These are phyloP conservation scores for Chaetodon trifascialis DNA, from an alignment of 2,113 vertebrate genomes.

Conservation along the genomic window DNA sequence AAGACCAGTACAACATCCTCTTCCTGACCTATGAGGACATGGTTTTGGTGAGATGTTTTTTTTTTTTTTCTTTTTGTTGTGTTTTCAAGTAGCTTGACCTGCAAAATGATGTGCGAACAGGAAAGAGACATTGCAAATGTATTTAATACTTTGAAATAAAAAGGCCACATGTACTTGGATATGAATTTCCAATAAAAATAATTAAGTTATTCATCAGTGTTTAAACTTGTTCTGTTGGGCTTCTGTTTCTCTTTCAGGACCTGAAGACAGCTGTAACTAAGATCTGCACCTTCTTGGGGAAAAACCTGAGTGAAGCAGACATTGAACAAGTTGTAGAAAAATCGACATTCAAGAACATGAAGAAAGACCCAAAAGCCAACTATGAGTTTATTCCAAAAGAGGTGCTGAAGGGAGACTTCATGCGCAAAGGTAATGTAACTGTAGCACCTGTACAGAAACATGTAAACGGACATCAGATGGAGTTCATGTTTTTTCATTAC, in stretches of 20 bases:
- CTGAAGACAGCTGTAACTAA: slow-evolving; percentile 62
- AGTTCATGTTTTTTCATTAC: not conserved
- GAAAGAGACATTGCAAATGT: not conserved
- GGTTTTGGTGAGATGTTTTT: slow-evolving; percentile 66
- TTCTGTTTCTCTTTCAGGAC: slow-evolving; percentile 61
- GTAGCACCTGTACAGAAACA: not conserved
- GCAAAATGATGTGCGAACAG: too few species aligned
- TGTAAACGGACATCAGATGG: not conserved
- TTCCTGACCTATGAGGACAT: slow-evolving; percentile 77
- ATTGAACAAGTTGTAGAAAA: slow-evolving; percentile 71
- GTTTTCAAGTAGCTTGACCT: too few species aligned
- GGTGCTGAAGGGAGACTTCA: slow-evolving; percentile 60
- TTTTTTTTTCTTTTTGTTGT: too few species aligned
- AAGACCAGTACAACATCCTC: slow-evolving; percentile 78
- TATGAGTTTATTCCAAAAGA: slow-evolving; percentile 71
- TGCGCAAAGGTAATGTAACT: slow-evolving; percentile 75
- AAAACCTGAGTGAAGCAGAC: slow-evolving; percentile 62
- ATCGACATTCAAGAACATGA: slow-evolving; percentile 79
- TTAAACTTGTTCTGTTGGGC: too few species aligned
- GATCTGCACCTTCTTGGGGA: slow-evolving; percentile 77
- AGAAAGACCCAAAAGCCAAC: slow-evolving; percentile 76
- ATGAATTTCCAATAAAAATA: too few species aligned
- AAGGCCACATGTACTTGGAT: too few species aligned
- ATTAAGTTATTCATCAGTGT: too few species aligned
- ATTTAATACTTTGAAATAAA: not conserved